Base-by-base conservation (phyloP, 1,140 invertebrate genomes). In the Drosophila bocqueti region DNA sequence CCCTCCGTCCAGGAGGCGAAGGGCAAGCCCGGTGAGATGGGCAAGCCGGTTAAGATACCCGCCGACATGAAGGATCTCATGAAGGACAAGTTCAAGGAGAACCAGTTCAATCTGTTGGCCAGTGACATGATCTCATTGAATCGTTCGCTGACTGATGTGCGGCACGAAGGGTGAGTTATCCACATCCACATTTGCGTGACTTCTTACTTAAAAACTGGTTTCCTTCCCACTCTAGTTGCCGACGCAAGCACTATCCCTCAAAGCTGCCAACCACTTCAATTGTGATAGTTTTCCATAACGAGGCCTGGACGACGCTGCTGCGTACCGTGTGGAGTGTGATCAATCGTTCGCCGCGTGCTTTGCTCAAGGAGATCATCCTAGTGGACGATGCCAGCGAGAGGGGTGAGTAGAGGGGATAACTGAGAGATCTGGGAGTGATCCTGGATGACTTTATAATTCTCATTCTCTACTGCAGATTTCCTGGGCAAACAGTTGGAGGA, bases 41-140 rank as follows among this genome's bases (percentile, higher is more conserved):
- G 97, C 43, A 96, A 96, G 92, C 95, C 97, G 34, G 98, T 99
- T 7, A 95, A 96, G 72, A 97, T 99, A 83, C 96, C 97, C 31
- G 93, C 96, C 5, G 96, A 97, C 24, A 95, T 97, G 92, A 97
- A 99, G 86, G 95, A 95, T 50, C 93, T 97, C 36, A 97, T 98
- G 94, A 96, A 98, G 94, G 97, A 99, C 83, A 98, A 98, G 92
- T 99, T 99, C 93, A 98, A 99, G 93, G 95, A 98, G 75, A 99
- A 99, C 94, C 98, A 99, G 94, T 99, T 99, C 94, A 99, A 99
- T 94, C 94, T 99, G 73, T 93, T 99, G 92, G 99, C 98, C 50
- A 99, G 98, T 93, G 98, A 99, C 94, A 97, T 98, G 95, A 99
- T 99, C 81, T 98, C 98, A 40, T 93, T 99, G 40, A 99, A 99